These are phyloP conservation scores for Actenoides lindsayi DNA, from an alignment of 2,113 vertebrate genomes.

Conservation along the genomic window DNA sequence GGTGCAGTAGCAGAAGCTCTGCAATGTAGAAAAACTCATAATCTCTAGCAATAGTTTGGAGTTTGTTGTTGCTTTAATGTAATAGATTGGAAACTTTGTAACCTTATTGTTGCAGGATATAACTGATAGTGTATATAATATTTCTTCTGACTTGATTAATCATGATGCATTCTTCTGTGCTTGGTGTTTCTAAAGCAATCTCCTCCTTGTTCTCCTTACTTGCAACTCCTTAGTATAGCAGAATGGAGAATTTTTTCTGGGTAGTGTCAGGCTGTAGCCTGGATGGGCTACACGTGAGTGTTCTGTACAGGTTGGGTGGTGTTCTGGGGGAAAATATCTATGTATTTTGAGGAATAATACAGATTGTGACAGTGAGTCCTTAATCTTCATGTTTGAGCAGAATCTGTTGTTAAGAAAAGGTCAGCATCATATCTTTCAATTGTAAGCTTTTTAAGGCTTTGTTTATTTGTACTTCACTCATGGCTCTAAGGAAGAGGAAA, in stretches of 20 bases:
- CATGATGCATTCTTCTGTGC: accelerated
- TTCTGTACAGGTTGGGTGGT: not conserved
- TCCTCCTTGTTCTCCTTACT: not conserved
- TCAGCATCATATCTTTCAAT: not conserved
- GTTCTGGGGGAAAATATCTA: not conserved
- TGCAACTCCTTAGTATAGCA: not conserved
- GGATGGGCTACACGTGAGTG: not conserved
- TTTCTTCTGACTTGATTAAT: not conserved
- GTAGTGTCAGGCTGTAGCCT: not conserved
- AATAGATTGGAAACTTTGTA: not conserved
- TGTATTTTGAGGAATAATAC: not conserved
- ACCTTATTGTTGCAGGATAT: not conserved
- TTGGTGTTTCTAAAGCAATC: not conserved
- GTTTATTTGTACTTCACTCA: not conserved
- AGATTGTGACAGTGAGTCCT: not conserved
- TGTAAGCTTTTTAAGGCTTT: not conserved
- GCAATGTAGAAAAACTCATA: not conserved
- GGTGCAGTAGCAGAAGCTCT: not conserved
- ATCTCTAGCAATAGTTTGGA: not conserved
- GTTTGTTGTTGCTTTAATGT: not conserved
- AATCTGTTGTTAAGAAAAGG: not conserved
- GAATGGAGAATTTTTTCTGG: not conserved
- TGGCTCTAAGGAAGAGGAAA: not conserved
- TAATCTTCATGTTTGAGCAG: not conserved
- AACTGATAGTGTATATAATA: not conserved